Evolutionary conservation across 2,797 vertebrate genomes (phyloP), one percentile per base, ranked within the genome.

Genomic region (Carapus acus): DNA sequence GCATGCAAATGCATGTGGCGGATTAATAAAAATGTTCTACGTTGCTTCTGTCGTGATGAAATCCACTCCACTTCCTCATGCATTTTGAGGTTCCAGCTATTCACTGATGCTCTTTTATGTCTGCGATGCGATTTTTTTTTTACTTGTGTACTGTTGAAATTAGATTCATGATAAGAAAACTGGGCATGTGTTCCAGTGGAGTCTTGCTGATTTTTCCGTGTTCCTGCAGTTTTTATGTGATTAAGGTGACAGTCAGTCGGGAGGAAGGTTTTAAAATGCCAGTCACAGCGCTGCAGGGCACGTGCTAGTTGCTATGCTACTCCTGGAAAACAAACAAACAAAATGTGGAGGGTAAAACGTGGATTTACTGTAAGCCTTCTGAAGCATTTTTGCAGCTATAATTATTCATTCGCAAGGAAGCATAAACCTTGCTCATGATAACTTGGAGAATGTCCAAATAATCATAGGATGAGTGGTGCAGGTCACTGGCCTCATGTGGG

Each of bases 221-320:
- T 65, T 71, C 42, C 49, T 57, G 48, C 65, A 58, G 54, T 69
- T 53, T 75, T 27, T 33, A 69, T 80, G 58, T 73, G 71, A 77
- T 77, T 67, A 76, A 72, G 62, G 62, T 65, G 71, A 71, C 74
- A 76, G 71, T 74, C 74, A 76, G 73, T 73, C 67, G 51, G 60
- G 69, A 63, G 60, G 43, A 39, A 17, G 1, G 44, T 74, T 77
- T 74, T 55, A 63, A 77, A 77, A 79, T 76, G 72, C 58, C 72
- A 75, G 71, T 77, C 73, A 73, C 67, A 66, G 29, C 48, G 70
- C 80, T 73, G 44, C 58, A 15, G 65, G 82, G 64, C 64, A 66
- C 23, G 19, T 6, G 27, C 57, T 15, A 47, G 62, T 78, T 78
- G 80, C 80, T 73, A 79, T 7, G 76, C 58, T 81, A 78, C 78